Percentiles rank a stretch among this genome's conserved stretches.
Conservation (phyloP, 1,140 invertebrate species). For the Atta texana region DNA sequence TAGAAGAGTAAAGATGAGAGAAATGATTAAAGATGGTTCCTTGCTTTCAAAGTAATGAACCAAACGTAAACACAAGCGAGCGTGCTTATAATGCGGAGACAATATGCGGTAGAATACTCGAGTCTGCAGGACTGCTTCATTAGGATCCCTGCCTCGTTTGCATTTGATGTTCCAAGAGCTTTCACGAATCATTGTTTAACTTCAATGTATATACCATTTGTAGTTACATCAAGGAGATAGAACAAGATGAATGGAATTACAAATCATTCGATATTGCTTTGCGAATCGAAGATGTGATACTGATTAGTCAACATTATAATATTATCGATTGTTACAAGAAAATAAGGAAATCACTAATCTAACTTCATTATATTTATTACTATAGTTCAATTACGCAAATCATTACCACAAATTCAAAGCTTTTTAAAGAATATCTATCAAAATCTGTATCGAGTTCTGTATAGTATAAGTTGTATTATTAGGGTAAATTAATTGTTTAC, state of each 20-base stretch:
- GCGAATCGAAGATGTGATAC: neutral
- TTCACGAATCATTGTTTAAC: constrained; percentile 60
- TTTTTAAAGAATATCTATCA: neutral
- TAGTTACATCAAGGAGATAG: constrained; percentile 19
- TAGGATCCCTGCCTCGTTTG: constrained; percentile 55
- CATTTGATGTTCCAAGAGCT: constrained; percentile 71
- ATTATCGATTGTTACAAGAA: neutral
- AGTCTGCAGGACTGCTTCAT: constrained; percentile 67
- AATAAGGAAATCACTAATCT: neutral
- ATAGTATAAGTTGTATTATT: neutral
- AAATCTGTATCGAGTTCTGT: neutral
- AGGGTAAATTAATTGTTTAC: too few relatives aligned
- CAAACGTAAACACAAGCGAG: neutral
- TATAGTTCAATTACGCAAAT: neutral
- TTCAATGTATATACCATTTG: constrained; percentile 46
- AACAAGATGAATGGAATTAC: neutral
- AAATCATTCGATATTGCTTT: constrained; percentile 50
- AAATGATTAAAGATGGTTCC: neutral
- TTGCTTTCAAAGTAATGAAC: neutral
- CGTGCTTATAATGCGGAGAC: constrained; percentile 58
- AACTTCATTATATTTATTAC: neutral
- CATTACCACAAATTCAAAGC: neutral
- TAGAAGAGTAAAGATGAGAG: too few relatives aligned
- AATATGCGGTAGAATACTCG: constrained; percentile 53
- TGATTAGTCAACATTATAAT: constrained; percentile 2